These are phyloP conservation scores for Zosterops borbonicus DNA, from an alignment of 2,113 vertebrate genomes.

Conservation along the genomic window DNA sequence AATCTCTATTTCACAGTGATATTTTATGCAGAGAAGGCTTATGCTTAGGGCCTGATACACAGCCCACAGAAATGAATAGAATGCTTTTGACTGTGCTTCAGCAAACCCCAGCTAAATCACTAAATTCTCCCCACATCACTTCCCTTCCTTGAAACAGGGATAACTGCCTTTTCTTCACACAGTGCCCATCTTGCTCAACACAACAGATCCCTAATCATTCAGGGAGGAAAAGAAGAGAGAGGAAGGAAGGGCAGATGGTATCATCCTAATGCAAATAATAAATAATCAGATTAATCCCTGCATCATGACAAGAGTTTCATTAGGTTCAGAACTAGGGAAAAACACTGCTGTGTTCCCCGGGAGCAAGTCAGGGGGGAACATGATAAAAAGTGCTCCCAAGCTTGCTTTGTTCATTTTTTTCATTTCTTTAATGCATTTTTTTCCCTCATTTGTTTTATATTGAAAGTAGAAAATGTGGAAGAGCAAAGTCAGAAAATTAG, in stretches of 20 bases:
- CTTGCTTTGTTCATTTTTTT: fast-evolving
- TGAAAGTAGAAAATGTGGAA: background rate
- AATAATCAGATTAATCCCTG: constrained; percentile 53
- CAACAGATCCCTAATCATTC: background rate
- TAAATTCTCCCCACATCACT: background rate
- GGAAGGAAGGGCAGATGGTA: constrained; percentile 44
- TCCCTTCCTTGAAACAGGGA: background rate
- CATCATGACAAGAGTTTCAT: constrained; percentile 40
- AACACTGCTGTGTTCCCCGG: background rate
- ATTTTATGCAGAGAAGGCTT: background rate
- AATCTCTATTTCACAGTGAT: background rate
- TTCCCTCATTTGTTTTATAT: background rate
- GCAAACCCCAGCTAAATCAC: background rate
- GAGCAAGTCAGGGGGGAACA: background rate
- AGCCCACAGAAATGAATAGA: background rate
- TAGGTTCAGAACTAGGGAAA: constrained; percentile 28
- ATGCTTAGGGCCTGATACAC: background rate
- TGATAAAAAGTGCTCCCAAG: background rate
- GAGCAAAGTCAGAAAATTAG: background rate
- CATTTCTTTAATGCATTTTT: fast-evolving
- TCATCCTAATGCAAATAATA: constrained; percentile 53
- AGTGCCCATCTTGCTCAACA: background rate
- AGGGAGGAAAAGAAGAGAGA: background rate
- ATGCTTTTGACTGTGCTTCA: background rate
- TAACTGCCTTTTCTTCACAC: background rate